These are phyloP conservation scores for Spialia ferax DNA, from an alignment of 2,888 invertebrate genomes.

Conservation along the genomic window DNA sequence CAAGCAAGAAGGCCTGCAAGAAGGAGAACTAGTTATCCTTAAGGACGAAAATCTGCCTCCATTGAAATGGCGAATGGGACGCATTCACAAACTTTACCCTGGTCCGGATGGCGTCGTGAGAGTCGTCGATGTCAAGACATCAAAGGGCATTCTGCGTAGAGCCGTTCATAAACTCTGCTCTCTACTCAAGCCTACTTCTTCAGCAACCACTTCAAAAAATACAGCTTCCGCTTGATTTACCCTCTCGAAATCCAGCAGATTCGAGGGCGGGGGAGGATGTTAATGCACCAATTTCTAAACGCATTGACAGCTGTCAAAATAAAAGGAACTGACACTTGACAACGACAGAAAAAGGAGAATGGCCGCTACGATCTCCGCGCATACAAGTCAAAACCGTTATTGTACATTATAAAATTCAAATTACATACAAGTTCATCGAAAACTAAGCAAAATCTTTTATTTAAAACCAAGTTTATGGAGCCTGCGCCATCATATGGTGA, in stretches of 20 bases:
- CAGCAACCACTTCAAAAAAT: neutral
- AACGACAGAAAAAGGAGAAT: no score
- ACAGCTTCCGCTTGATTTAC: slow-evolving; percentile 2
- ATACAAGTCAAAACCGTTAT: no score
- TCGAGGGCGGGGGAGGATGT: slow-evolving; percentile 14
- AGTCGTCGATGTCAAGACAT: slow-evolving; percentile 40
- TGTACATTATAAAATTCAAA: no score
- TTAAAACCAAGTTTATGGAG: neutral
- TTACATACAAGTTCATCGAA: no score
- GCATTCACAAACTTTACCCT: slow-evolving; percentile 41
- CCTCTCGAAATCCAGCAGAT: slow-evolving; percentile 10
- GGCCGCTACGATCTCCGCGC: no score
- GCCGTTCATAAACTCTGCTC: slow-evolving; percentile 3
- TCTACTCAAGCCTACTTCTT: slow-evolving; percentile 6
- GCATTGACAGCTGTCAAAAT: neutral
- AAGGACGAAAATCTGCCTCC: slow-evolving; percentile 42
- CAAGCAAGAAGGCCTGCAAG: slow-evolving; percentile 9
- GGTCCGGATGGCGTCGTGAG: slow-evolving; percentile 26
- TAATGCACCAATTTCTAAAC: neutral
- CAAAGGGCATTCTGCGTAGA: slow-evolving; percentile 29
- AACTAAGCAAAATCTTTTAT: no score
- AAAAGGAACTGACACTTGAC: no score
- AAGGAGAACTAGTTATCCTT: slow-evolving; percentile 28
- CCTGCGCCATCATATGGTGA: neutral
- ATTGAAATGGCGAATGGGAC: slow-evolving; percentile 43